Evolutionary conservation across 2,888 invertebrate genomes (phyloP), one percentile per base, ranked within the genome.

Genomic region (Dugesia japonica): DNA sequence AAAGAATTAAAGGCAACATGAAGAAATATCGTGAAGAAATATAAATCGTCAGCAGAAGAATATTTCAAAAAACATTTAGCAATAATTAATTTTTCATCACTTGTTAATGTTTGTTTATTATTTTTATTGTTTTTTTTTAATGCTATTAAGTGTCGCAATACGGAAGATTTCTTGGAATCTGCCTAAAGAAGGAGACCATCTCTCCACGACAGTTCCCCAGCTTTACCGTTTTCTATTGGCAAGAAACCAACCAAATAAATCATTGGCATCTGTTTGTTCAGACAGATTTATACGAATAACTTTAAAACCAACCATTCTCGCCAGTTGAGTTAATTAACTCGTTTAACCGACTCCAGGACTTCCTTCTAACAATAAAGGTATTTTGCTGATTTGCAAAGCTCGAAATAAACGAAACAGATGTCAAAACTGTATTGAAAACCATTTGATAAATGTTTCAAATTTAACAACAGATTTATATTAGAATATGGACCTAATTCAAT

Each of bases 261-360:
- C 99, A 15, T 92, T 91, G 75, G 98, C 89, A 85, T 99, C 98
- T 42, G 98, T 99, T 86, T 99, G 98, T 82, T 99, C 98, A 74
- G 97, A 97, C 73, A 99, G 87, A 87, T 99, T 99, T 78, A 99
- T 92, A 72, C 98, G 88, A 77, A 93, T 89, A 33, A 97, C 88
- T 81, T 88, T 88, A 83, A 92, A 89, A 0, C 92, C 91, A 0
- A 92, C 89, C 9, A 89, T 88, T 82, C 89, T 89, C 0, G 95
- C 94, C 56, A 98, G 86, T 28, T 93, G 94, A 76, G 90, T 89
- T 0, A 99, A 91, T 76, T 95, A 87, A 80, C 94, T 94, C 0
- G 97, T 97, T 86, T 99, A 99, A 0, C 98, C 98, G 26, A 97
- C 95, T 0, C 98, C 98, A 0, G 98, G 98, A 81, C 93, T 83